phyloP scores from a whole-genome alignment of 2,888 invertebrate species.

The Cremastobaeus sp. region DNA sequence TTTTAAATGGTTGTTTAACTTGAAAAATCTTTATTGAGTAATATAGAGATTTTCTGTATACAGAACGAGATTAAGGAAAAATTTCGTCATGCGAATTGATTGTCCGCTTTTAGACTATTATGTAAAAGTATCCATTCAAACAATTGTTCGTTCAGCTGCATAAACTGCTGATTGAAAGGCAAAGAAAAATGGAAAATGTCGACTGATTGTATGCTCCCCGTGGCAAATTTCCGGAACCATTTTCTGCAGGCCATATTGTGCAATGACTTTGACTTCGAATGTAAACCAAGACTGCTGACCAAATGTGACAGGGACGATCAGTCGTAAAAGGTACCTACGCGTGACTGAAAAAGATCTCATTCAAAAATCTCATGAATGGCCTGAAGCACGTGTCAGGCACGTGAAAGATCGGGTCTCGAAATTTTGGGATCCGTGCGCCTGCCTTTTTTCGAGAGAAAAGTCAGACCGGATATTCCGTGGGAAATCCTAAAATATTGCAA shows the following conservation, averaged over 20 bases:
- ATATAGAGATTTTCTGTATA: no score
- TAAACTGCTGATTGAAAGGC: no score
- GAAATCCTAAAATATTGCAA: conserved; percentile 35
- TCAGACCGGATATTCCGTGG: conserved; percentile 42
- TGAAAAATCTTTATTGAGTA: no score
- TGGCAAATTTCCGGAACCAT: conserved; percentile 2
- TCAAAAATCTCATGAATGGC: conserved; percentile 63
- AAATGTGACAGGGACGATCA: conserved; percentile 43
- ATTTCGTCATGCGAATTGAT: no score
- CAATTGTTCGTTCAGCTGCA: no score
- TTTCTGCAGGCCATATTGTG: conserved; percentile 25
- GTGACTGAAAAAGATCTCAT: conserved; percentile 55
- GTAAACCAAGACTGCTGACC: conserved; percentile 36
- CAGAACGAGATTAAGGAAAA: no score
- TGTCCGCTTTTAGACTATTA: no score
- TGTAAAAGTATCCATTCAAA: no score
- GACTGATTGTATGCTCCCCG: background rate
- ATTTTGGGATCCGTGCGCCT: conserved; percentile 6
- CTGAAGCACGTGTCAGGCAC: conserved; percentile 63
- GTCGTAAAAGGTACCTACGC: conserved; percentile 42
- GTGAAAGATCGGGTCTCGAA: conserved; percentile 45
- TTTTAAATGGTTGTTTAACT: no score
- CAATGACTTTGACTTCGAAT: conserved; percentile 37
- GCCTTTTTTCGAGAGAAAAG: conserved; percentile 27
- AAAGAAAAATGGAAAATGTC: no score